Evolutionary conservation across 2,888 invertebrate species (phyloP).

Genomic region (Drosophila aldrichi): DNA sequence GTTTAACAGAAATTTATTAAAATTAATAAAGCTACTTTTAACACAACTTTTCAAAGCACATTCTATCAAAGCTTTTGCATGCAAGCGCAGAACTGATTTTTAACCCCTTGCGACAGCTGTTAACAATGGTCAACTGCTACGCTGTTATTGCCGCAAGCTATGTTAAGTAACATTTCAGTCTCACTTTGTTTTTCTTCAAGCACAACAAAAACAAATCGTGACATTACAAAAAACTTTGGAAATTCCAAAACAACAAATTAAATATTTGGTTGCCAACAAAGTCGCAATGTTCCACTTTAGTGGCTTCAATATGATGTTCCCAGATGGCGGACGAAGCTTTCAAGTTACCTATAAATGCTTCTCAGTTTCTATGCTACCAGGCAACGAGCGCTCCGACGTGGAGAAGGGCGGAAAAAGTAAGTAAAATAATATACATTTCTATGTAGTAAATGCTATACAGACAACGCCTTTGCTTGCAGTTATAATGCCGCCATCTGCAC

Average conservation of each 20-base stretch:
- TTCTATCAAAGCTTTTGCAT: neutral
- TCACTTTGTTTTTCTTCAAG: slow-evolving; percentile 30
- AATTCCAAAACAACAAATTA: slow-evolving; percentile 20
- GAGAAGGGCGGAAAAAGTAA: slow-evolving; percentile 98
- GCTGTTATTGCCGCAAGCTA: slow-evolving; percentile 17
- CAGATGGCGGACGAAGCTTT: slow-evolving; percentile 92
- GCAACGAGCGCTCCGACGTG: slow-evolving; percentile 96
- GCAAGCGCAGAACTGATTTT: neutral
- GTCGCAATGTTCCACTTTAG: slow-evolving; percentile 89
- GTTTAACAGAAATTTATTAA: neutral
- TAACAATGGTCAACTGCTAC: neutral
- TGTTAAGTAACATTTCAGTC: slow-evolving; percentile 26
- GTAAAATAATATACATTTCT: slow-evolving; percentile 85
- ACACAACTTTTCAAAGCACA: neutral
- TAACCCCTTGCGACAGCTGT: slow-evolving; percentile 6
- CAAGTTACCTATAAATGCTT: slow-evolving; percentile 95
- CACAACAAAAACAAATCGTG: slow-evolving; percentile 60
- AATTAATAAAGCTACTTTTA: neutral
- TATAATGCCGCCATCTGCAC: slow-evolving; percentile 98
- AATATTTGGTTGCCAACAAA: slow-evolving; percentile 9
- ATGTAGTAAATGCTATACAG: neutral
- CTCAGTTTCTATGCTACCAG: slow-evolving; percentile 97
- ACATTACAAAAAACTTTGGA: slow-evolving; percentile 58
- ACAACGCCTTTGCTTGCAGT: slow-evolving; percentile 87
- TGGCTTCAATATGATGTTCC: slow-evolving; percentile 93